Base-by-base conservation (phyloP, 2,888 invertebrate species). In the Drosophila recens region DNA sequence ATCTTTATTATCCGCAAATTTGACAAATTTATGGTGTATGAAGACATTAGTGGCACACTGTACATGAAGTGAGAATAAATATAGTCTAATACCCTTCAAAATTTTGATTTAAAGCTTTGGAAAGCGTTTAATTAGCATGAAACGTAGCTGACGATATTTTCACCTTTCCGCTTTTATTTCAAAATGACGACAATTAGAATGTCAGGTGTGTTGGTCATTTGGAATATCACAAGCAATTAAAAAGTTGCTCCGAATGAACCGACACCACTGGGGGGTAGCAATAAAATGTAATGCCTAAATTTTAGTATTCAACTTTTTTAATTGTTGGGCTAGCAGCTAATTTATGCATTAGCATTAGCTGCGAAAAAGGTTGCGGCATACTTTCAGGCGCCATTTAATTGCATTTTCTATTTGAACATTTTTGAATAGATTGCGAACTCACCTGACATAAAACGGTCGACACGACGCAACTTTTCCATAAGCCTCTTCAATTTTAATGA, bases 401-500 rank as follows among this genome's bases (percentile, higher is more conserved):
- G 79, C 82, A 73, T 68, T 75, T 69, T 48, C 52, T 63, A 66
- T 61, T 76, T 53, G 45, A 53, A 51, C 33, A 63, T 52, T 45
- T 46, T 46, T 62, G 53, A 68, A 70, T 68, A 64, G 75, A 53
- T 72, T 33, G 57, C 33, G 5, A 43, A 30, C 23, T 54, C 46
- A 78, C 54, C 64, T 80, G 56, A 54, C 56, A 65, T 34, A 34
- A 57, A 67, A 75, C 57, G 67, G 56, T 67, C 58, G 74, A 56
- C 61, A 40, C 38, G 59, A 52, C 48, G 56, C 67, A 81, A 72
- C 71, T 79, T 79, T 74, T 66, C 34, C 49, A 34, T 36, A 56
- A 62, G 63, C 77, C 74, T 54, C 74, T 80, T 71, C 70, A 77
- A 58, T 67, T 83, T 80, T 83, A 83, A 83, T 83, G 80, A 84